Percentiles rank a stretch among this genome's conserved stretches.
Evolutionary conservation across 1,140 invertebrate genomes (phyloP).

Genomic region (Drosophila erecta): DNA sequence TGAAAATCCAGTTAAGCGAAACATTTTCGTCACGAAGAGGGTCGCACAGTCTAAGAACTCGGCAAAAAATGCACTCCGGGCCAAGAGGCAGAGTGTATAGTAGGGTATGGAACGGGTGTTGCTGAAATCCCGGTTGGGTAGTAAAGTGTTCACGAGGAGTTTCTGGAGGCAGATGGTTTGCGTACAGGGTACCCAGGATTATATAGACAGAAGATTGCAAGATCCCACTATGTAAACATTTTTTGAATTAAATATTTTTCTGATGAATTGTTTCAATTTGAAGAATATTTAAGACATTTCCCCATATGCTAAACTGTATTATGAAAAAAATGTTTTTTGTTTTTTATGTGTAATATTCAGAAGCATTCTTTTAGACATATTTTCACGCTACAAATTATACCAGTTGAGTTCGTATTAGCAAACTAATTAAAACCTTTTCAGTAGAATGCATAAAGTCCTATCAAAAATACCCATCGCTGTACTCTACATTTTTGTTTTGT

Average conservation of each 20-base stretch:
- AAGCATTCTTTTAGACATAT: too few species aligned
- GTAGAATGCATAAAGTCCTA: neutral
- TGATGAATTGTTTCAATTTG: too few species aligned
- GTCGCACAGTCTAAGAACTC: slow-evolving; percentile 43
- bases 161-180: slow-evolving; percentile 15
- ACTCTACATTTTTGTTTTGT: slow-evolving; percentile 12
- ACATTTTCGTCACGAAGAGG: slow-evolving; percentile 80
- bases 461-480: neutral
- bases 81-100: neutral
- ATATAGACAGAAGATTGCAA: too few species aligned
- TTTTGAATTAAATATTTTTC: too few species aligned
- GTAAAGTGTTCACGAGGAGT: neutral
- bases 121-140: slow-evolving; percentile 19
- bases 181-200: slow-evolving; percentile 2
- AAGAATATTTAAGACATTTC: too few species aligned
- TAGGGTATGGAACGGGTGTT: slow-evolving; percentile 2
- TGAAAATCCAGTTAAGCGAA: slow-evolving; percentile 82
- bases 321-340: too few species aligned
- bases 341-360: too few species aligned
- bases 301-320: too few species aligned
- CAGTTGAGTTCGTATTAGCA: neutral
- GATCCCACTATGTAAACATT: too few species aligned
- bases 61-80: slow-evolving; percentile 47
- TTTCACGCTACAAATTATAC: too few species aligned
- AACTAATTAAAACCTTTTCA: neutral